Evolutionary conservation across 1,140 invertebrate species (phyloP).

Genomic region (Drosophila sp.): DNA sequence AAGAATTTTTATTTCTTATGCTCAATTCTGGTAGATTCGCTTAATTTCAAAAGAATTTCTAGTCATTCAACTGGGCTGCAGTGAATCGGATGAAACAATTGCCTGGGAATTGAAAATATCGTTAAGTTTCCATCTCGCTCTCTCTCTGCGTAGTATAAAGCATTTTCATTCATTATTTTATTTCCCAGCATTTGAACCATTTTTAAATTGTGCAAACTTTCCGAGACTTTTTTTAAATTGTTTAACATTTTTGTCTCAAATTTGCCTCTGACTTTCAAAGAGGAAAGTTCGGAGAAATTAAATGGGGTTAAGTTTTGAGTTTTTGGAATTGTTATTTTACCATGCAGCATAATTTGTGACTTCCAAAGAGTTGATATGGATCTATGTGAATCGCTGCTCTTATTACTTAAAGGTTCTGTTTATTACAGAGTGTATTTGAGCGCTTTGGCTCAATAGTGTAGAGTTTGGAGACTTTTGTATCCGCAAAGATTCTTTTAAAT

Average conservation of each 20-base stretch:
- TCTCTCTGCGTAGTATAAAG: neutral
- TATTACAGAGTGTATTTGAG: neutral
- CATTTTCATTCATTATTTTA: conserved; percentile 5
- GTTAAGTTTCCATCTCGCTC: neutral
- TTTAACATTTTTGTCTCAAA: neutral
- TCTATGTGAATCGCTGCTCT: neutral
- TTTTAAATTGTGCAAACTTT: neutral
- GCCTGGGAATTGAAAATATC: neutral
- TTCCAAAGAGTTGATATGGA: neutral
- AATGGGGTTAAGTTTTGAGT: conserved; percentile 1
- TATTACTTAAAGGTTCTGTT: neutral
- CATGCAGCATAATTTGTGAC: neutral
- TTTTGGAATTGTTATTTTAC: too few relatives aligned
- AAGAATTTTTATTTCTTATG: conserved; percentile 57
- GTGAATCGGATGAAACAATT: conserved; percentile 32
- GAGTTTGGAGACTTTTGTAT: neutral
- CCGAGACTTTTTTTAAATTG: neutral
- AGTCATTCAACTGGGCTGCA: conserved; percentile 24
- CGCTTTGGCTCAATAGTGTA: neutral
- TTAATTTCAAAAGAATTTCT: conserved; percentile 55
- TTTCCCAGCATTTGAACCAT: neutral
- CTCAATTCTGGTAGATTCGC: conserved; percentile 41
- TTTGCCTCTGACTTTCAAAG: neutral
- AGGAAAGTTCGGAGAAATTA: conserved; percentile 3
- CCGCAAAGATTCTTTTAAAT: neutral